A percentile compares a stretch with the other conserved stretches of the same genome.
These are phyloP conservation scores for Coronaproctus castanopsis DNA, from an alignment of 2,888 invertebrate species.

Conservation along the genomic window DNA sequence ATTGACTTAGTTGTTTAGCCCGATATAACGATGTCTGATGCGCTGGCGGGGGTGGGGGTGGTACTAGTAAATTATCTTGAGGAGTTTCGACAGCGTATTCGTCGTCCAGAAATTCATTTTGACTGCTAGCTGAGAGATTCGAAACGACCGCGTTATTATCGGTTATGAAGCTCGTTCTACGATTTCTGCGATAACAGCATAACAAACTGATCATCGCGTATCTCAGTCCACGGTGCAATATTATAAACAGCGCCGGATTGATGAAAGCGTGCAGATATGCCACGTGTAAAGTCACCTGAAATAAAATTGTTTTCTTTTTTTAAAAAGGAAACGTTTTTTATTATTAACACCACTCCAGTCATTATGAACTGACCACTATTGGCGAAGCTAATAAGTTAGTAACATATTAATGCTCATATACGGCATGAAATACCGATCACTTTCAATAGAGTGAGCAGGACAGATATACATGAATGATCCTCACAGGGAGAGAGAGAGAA, in stretches of 20 bases:
- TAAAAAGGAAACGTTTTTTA: no score
- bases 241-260: slow-evolving; percentile 59
- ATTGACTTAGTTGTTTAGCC: slow-evolving; percentile 9
- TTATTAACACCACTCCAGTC: no score
- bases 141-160: background rate
- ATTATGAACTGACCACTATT: no score
- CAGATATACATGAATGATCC: no score
- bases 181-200: slow-evolving; percentile 46
- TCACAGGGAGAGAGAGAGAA: no score
- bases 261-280: slow-evolving; percentile 72
- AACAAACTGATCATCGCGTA: slow-evolving; percentile 50
- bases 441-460: no score
- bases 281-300: slow-evolving; percentile 62
- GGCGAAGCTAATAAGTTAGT: no score
- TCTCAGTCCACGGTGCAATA: slow-evolving; percentile 52
- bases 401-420: no score
- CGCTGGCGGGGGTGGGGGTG: slow-evolving; percentile 10
- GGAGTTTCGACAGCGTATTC: slow-evolving; percentile 12
- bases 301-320: no score
- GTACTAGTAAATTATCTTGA: slow-evolving; percentile 9
- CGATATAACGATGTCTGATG: no score
- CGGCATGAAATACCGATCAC: no score
- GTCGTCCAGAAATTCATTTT: background rate
- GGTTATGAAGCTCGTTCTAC: background rate
- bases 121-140: no score